A percentile compares a stretch with the other conserved stretches of the same genome.
Conservation (phyloP, 2,797 vertebrate genomes). For the Salarias fasciatus region DNA sequence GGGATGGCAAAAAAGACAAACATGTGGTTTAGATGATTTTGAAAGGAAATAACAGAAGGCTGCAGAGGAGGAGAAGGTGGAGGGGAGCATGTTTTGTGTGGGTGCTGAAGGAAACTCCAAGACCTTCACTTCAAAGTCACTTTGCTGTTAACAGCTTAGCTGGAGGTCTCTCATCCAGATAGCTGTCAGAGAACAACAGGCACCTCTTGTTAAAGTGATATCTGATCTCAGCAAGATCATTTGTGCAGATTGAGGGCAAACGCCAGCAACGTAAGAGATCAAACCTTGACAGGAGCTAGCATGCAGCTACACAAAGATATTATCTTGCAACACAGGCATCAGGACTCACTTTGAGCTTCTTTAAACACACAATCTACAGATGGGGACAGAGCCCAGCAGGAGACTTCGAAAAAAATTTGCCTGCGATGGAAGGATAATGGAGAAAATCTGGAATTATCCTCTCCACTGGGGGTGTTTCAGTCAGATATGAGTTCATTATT, state of each 20-base stretch:
- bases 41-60: conserved; percentile 21
- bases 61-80: conserved; percentile 1
- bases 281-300: conserved; percentile 44
- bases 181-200: conserved; percentile 58
- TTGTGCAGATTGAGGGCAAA: conserved; percentile 64
- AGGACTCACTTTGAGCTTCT: conserved; percentile 14
- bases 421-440: not conserved
- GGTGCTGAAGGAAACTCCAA: conserved; percentile 34
- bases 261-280: conserved; percentile 54
- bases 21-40: not conserved
- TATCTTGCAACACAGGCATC: conserved; percentile 38
- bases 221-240: conserved; percentile 67
- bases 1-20: not conserved
- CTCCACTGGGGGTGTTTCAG: not conserved
- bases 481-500: not conserved
- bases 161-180: conserved; percentile 60
- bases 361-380: not conserved
- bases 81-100: conserved; percentile 11
- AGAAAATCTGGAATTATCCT: not conserved
- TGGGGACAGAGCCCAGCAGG: conserved; percentile 7
- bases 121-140: conserved; percentile 59
- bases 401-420: conserved; percentile 3
- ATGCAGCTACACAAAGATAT: conserved; percentile 43
- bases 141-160: conserved; percentile 57
- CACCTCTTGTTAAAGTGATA: conserved; percentile 47